Evolutionary conservation across 2,113 vertebrate genomes (phyloP), one percentile per base, ranked within the genome.

Genomic region (Hipposideros armiger): DNA sequence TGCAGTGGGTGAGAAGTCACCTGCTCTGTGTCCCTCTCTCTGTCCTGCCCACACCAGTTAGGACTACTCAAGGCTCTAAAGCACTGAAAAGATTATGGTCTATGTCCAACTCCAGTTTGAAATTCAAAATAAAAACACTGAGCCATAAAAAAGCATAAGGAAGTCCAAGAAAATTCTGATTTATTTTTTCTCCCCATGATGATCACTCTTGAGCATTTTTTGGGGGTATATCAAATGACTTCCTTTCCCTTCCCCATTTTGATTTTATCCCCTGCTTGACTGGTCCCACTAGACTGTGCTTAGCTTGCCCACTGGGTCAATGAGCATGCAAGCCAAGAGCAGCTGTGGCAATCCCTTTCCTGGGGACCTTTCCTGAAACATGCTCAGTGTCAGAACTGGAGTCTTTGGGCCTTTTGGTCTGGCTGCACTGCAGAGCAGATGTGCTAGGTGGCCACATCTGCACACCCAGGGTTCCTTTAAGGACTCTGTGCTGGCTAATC

Each of bases 1-100:
- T 8, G 4, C 73, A 95, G 62, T 60, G 94, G 96, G 97, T 94
- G 83, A 98, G 93, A 97, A 94, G 97, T 96, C 91, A 93, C 97
- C 97, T 95, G 82, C 86, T 30, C 45, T 0, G 69, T 0, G 60
- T 60, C 87, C 3, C 26, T 72, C 56, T 11, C 10, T 11, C 88
- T 45, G 56, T 45, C 36, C 58, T 56, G 77, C 32, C 40, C 36
- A 17, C 69, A 52, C 22, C 85, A 88, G 91, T 11, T 1, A 77
- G 19, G 72, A n/a, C 32, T 42, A 26, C 54, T 22, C 32, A 11
- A 54, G 50, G 36, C 58, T 58, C 13, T 4, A 14, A 67, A 30
- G 74, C n/a, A 42, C 66, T 73, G 45, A 56, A 77, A 85, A 86
- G 42, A 85, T 17, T 22, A 66, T 8, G 19, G 28, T 60, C 24